phyloP scores from a whole-genome alignment of 2,888 invertebrate species.

The Ceramica pisi region DNA sequence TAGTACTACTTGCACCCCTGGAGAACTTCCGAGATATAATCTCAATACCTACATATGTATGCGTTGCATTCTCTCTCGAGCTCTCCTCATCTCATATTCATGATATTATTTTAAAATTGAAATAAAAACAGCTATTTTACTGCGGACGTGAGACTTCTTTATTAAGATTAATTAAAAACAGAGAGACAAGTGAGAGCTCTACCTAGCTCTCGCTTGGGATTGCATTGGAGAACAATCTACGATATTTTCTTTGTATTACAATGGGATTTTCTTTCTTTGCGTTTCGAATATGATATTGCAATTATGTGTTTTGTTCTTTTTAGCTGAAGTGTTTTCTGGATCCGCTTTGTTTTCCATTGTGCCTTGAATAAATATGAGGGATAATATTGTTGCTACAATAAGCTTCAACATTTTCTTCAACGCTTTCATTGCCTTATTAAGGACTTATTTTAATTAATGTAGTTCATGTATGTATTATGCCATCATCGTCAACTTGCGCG shows the following conservation, averaged over 20 bases:
- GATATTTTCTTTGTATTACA: constrained; percentile 26
- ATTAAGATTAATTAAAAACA: constrained; percentile 52
- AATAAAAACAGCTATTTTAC: constrained; percentile 28
- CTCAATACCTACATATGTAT: constrained; percentile 33
- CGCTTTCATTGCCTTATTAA: background rate
- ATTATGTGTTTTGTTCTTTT: constrained; percentile 13
- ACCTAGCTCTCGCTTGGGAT: constrained; percentile 24
- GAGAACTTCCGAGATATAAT: constrained; percentile 25
- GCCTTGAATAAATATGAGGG: background rate
- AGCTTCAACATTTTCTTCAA: background rate
- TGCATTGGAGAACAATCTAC: constrained; percentile 36
- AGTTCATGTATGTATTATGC: too few relatives aligned
- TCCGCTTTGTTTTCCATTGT: background rate
- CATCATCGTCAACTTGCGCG: background rate
- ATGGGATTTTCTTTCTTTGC: constrained; percentile 17
- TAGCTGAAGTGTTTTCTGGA: constrained; percentile 1
- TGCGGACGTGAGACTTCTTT: constrained; percentile 27
- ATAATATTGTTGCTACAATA: too few relatives aligned
- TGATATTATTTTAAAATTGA: constrained; percentile 41
- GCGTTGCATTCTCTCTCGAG: constrained; percentile 21
- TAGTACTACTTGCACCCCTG: background rate
- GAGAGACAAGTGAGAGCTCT: too few relatives aligned
- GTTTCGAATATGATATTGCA: constrained; percentile 26
- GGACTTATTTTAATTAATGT: too few relatives aligned
- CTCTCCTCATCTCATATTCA: constrained; percentile 33